Conservation (phyloP, 2,113 vertebrate genomes). For the Bufo bufo region DNA sequence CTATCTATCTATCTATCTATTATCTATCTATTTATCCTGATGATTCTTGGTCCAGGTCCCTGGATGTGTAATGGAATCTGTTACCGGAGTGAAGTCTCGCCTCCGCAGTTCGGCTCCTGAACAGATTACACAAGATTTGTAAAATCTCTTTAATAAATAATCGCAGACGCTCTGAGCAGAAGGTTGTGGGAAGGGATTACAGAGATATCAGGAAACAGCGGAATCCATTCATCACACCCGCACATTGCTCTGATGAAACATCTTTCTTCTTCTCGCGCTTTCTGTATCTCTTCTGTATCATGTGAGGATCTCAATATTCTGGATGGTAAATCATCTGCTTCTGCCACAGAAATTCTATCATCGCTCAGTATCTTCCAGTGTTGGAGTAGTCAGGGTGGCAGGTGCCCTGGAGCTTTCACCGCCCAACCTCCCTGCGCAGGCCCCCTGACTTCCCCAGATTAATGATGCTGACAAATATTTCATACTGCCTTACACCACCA, state of each 20-base stretch:
- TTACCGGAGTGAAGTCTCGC: background rate
- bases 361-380: background rate
- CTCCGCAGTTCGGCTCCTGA: background rate
- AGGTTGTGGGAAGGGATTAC: background rate
- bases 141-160: conserved; percentile 21
- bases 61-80: background rate
- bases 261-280: background rate
- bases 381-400: too few species aligned
- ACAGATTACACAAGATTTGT: conserved; percentile 3
- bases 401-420: too few species aligned
- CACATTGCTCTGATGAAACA: background rate
- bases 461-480: too few species aligned
- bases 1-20: background rate
- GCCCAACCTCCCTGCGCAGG: too few species aligned
- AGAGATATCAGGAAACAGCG: background rate
- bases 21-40: too few species aligned
- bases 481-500: too few species aligned
- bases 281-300: background rate
- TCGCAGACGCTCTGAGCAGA: background rate
- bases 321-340: background rate
- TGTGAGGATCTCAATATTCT: background rate
- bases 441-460: too few species aligned
- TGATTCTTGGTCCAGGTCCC: background rate
- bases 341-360: background rate
- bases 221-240: background rate